Conservation (phyloP, 2,888 invertebrate genomes). For the Aphodius sticticus region DNA sequence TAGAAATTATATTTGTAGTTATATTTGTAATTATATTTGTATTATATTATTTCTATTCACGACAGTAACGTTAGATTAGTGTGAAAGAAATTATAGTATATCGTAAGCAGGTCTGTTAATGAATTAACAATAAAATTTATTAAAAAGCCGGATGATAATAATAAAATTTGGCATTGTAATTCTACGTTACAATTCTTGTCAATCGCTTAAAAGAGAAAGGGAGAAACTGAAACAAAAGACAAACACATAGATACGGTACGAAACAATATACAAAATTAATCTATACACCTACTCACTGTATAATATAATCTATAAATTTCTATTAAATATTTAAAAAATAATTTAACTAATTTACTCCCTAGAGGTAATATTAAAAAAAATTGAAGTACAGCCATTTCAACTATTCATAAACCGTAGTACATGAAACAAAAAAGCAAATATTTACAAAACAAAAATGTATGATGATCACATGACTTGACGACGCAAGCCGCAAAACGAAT, state of each 20-base stretch:
- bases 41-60: not conserved
- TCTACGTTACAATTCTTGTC: not conserved
- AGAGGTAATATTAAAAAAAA: not conserved
- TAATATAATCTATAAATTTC: not conserved
- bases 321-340: constrained; percentile 4
- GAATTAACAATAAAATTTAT: not conserved
- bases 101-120: too few species aligned
- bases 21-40: not conserved
- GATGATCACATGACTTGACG: not conserved
- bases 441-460: not conserved
- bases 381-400: not conserved
- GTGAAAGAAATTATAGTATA: too few species aligned
- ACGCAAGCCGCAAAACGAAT: not conserved
- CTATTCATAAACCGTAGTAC: not conserved
- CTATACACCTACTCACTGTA: not conserved
- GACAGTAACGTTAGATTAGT: not conserved
- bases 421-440: not conserved
- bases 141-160: not conserved
- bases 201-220: not conserved
- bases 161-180: constrained; percentile 4
- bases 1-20: not conserved
- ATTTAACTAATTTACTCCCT: not conserved
- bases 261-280: constrained; percentile 4
- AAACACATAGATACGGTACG: not conserved
- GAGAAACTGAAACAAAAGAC: not conserved